A percentile compares a stretch with the other conserved stretches of the same genome.
These are phyloP conservation scores for Cynopterus brachyotis DNA, from an alignment of 2,113 vertebrate species.

Conservation along the genomic window DNA sequence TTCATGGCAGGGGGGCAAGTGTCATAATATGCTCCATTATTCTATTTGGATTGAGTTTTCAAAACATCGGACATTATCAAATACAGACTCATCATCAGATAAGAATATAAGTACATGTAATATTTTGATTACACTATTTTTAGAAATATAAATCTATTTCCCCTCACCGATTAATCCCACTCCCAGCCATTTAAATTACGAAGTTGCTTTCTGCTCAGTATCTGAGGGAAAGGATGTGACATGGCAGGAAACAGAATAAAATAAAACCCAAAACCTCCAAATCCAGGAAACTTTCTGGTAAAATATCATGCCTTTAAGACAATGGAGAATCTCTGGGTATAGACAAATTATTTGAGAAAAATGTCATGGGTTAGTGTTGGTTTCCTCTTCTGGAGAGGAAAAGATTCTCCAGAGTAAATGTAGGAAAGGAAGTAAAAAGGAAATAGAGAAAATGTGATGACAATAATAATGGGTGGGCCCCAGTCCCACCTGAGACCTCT, in stretches of 20 bases:
- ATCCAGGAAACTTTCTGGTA: neutral
- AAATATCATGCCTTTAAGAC: neutral
- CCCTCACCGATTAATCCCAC: neutral
- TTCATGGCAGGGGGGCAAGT: neutral
- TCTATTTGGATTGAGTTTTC: neutral
- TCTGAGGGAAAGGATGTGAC: neutral
- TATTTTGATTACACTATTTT: neutral
- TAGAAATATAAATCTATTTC: constrained; percentile 22
- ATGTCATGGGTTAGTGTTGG: neutral
- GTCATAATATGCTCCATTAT: neutral
- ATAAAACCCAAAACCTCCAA: neutral
- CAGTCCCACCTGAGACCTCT: neutral
- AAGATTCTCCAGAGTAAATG: neutral
- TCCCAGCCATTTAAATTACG: neutral
- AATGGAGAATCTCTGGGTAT: neutral
- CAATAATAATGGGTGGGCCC: neutral
- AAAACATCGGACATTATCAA: neutral
- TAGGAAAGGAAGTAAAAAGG: neutral
- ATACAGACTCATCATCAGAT: constrained; percentile 8
- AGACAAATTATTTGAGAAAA: neutral
- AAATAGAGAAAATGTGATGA: neutral
- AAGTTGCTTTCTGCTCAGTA: neutral
- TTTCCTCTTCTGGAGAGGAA: neutral
- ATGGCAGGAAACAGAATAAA: neutral
- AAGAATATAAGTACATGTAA: neutral